These are phyloP conservation scores for Trypoxylus dichotomus DNA, from an alignment of 1,140 invertebrate species.

Conservation along the genomic window DNA sequence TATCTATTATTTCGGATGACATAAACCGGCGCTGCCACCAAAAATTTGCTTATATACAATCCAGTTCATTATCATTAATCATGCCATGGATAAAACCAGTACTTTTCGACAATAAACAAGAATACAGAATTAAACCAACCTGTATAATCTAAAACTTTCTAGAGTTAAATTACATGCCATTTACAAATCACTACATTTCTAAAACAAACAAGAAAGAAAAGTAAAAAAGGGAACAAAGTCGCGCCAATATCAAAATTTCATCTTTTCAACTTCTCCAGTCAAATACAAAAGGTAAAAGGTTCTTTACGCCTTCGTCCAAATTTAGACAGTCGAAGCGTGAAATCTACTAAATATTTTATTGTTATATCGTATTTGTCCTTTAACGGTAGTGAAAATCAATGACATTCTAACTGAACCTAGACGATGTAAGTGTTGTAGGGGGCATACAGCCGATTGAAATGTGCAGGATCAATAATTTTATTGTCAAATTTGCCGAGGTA, in stretches of 20 bases:
- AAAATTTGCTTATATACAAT: too few relatives aligned
- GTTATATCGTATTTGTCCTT: background rate
- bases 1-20: too few relatives aligned
- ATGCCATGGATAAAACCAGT: too few relatives aligned
- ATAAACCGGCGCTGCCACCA: too few relatives aligned
- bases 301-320: background rate
- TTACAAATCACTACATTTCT: too few relatives aligned
- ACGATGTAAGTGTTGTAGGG: background rate
- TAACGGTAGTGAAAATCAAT: background rate
- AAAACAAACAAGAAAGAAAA: background rate
- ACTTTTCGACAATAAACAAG: too few relatives aligned
- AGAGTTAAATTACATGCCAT: too few relatives aligned
- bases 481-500: background rate
- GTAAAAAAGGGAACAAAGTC: background rate
- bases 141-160: too few relatives aligned
- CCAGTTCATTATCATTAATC: too few relatives aligned
- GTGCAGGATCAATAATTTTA: conserved; percentile 1
- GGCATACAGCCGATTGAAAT: background rate
- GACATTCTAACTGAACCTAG: background rate
- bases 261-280: too few relatives aligned
- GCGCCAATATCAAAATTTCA: background rate
- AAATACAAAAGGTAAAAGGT: background rate
- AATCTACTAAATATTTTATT: background rate
- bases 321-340: background rate
- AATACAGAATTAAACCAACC: too few relatives aligned